phyloP scores from a whole-genome alignment of 2,113 vertebrate species.

The Micronycteris hirsuta region DNA sequence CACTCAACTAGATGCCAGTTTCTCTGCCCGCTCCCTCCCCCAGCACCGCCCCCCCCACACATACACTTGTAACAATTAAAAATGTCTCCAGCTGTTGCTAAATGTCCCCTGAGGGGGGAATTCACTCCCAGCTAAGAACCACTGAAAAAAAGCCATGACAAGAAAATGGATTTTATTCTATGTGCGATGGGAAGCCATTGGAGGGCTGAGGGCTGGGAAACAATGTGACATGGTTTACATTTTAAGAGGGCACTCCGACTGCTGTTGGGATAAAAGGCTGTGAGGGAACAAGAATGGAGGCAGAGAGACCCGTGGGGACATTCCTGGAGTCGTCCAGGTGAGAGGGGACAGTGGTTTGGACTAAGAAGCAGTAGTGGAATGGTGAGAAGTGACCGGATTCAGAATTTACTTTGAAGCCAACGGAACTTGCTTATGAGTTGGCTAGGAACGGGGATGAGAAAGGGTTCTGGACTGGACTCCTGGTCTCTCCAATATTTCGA shows the following conservation, averaged over 20 bases:
- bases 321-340: neutral
- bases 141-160: neutral
- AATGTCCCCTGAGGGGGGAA: neutral
- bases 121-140: neutral
- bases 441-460: neutral
- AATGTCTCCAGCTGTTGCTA: neutral
- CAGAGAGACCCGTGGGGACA: neutral
- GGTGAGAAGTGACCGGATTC: neutral
- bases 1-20: neutral
- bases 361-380: neutral
- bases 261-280: neutral
- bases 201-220: neutral
- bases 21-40: too few species aligned
- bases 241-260: neutral
- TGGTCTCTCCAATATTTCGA: neutral
- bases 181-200: rapidly evolving
- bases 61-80: neutral
- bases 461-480: neutral
- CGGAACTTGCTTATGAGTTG: neutral
- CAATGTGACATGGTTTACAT: neutral
- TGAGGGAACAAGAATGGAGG: neutral
- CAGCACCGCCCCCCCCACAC: too few species aligned
- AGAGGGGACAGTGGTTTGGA: neutral
- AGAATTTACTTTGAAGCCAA: neutral
- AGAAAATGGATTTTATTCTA: neutral